These are phyloP conservation scores for Onychomys arenicola DNA, from an alignment of 2,797 vertebrate species.

Conservation along the genomic window DNA sequence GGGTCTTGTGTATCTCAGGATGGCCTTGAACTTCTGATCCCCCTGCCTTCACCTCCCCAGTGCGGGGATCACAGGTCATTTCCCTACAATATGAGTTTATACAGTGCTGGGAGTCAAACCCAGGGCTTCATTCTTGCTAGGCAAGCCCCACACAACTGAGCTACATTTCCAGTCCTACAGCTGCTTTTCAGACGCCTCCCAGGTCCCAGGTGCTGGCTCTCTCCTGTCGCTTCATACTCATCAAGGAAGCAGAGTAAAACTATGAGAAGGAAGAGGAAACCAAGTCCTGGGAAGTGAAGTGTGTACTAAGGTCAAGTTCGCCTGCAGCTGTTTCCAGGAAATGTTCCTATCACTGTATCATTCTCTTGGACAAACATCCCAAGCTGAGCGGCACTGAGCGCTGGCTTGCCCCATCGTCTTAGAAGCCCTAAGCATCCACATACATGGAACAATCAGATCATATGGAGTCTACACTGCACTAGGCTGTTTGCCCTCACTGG, in stretches of 20 bases:
- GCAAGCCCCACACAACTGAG: neutral
- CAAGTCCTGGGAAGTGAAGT: neutral
- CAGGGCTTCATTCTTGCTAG: neutral
- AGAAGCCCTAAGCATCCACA: neutral
- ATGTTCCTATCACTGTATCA: accelerated
- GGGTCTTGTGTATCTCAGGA: neutral
- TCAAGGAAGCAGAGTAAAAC: accelerated
- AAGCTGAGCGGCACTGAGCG: accelerated
- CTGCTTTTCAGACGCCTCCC: accelerated
- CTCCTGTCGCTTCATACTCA: too few species aligned
- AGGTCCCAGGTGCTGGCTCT: accelerated
- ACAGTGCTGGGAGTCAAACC: neutral
- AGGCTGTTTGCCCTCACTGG: neutral
- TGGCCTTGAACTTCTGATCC: neutral
- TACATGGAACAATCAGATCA: accelerated
- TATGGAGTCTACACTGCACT: accelerated
- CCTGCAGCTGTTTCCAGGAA: too few species aligned
- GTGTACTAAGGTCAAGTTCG: neutral
- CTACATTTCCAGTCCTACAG: accelerated
- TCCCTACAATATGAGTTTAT: neutral
- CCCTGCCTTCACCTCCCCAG: neutral
- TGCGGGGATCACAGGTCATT: neutral
- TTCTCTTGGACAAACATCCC: accelerated
- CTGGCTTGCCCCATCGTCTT: accelerated
- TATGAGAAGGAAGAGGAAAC: neutral